Base-by-base conservation (phyloP, 1,140 invertebrate species). In the Bombus fervidus region DNA sequence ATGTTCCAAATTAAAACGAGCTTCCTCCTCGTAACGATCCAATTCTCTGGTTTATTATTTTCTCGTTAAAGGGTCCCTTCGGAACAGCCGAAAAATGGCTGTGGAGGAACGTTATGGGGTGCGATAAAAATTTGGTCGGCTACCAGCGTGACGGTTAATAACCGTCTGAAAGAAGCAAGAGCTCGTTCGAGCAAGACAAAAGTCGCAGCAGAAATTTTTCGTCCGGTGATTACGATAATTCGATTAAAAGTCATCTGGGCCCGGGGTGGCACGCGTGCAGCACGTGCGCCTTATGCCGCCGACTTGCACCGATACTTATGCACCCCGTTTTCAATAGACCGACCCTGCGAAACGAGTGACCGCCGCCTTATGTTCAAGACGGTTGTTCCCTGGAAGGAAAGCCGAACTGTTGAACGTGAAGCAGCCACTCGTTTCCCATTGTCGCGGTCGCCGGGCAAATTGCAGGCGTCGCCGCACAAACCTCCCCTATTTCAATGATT, bases 231-330 rank as follows among this genome's bases (percentile, higher is more conserved):
- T 90, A 91, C 80, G 76, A 85, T 91, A 91, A 91, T 91, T 91
- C 80, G 90, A 91, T 91, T 91, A 91, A 80, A 91, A 90, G 88
- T 91, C 90, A 91, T 91, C 84, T 91, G 90, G 86, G 79, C 69
- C 68, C 31, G 74, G 75, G 82, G 64, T 83, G 80, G 84, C 91
- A 92, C 92, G 91, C 90, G 92, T 91, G 71, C 82, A 90, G 75
- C 91, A 90, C 91, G 91, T 79, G 91, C 75, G 83, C 88, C 91
- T 92, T 91, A 84, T 89, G 86, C 86, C 69, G 22, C 2, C 83
- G 66, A 75, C 83, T 90, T 83, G 77, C 57, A 34, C 25, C 76
- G 68, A 85, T 80, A 81, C 80, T 86, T 86, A 87, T 83, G 87
- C 87, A 87, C 87, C 73, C 87, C 53, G 53, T 85, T 76, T 83